Base-by-base conservation (phyloP, 53 echinoderm and acorn worm genomes). In the Zoroaster sp. region DNA sequence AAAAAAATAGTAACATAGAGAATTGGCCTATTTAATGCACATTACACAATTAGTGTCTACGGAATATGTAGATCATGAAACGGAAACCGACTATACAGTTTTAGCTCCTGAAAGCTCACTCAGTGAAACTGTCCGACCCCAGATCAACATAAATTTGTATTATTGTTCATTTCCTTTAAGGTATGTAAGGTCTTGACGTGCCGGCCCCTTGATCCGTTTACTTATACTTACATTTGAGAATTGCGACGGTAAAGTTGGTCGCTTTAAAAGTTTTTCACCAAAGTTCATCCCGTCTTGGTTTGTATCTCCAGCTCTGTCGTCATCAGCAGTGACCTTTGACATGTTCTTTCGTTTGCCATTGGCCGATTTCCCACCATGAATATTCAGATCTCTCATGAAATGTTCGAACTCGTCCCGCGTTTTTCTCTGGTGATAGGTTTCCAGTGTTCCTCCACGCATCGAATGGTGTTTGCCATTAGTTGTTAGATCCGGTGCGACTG, bases 331-430 rank as follows among this genome's bases (percentile, higher is more conserved):
- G 55, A 11, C 23, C 37, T 25, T 34, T 55, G 78, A 78, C 53
- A 35, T 21, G 36, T 54, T 52, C 18, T 44, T 42, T 12, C 43
- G 75, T 32, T 45, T 44, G 4, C 43, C 43, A 75, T 75, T 49
- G 28, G 45, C 33, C 32, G 78, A 9, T 8, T 59, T 35, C 4
- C 85, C 78, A 36, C 89, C 89, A 8, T 89, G 67, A 71, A 73
- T 83, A 66, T 94, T 73, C 46, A 94, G 94, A 47, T 90, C 94
- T 13, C 88, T 92, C 90, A 96, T 80, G 87, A 96, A 96, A 14
- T 80, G 66, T 55, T 96, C 96, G 43, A 96, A 96, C 83, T 96
- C 96, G 70, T 96, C 96, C 40, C 96, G 82, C 42, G 90, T 96
- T 72, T 96, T 92, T 1, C 96, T 72, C 71, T 96, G 92, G 25